phyloP scores from a whole-genome alignment of 2,113 vertebrate species.

The Hucho hucho region DNA sequence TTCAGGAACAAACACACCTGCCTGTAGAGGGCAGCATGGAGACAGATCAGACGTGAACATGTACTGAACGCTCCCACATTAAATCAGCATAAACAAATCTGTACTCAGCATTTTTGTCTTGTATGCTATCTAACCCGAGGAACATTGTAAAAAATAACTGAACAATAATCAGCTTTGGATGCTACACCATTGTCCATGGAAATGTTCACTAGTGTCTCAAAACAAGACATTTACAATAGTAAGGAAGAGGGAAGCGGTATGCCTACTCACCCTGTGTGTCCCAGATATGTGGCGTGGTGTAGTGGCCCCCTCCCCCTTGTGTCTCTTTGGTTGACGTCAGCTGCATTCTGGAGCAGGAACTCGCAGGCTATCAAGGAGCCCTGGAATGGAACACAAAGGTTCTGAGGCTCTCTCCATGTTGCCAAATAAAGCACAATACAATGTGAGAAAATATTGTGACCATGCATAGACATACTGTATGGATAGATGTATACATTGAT shows the following conservation, averaged over 20 bases:
- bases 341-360: slow-evolving; percentile 93
- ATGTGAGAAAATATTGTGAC: too few species aligned
- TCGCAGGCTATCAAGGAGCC: slow-evolving; percentile 93
- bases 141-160: not conserved
- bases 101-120: not conserved
- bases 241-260: not conserved
- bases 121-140: too few species aligned
- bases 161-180: not conserved
- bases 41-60: not conserved
- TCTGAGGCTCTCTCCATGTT: not conserved
- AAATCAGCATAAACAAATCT: not conserved
- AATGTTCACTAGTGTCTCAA: not conserved
- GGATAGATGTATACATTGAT: not conserved
- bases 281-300: slow-evolving; percentile 90
- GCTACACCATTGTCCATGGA: not conserved
- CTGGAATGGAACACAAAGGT: slow-evolving; percentile 58
- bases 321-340: slow-evolving; percentile 96
- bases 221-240: not conserved
- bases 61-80: not conserved
- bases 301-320: slow-evolving; percentile 83
- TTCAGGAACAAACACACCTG: slow-evolving; percentile 97
- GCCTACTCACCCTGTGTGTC: slow-evolving; percentile 86
- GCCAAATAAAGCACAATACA: not conserved
- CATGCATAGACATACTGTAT: not conserved
- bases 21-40: slow-evolving; percentile 61